Base-by-base conservation (phyloP, 2,113 vertebrate species). In the Pachycephala philippinensis region DNA sequence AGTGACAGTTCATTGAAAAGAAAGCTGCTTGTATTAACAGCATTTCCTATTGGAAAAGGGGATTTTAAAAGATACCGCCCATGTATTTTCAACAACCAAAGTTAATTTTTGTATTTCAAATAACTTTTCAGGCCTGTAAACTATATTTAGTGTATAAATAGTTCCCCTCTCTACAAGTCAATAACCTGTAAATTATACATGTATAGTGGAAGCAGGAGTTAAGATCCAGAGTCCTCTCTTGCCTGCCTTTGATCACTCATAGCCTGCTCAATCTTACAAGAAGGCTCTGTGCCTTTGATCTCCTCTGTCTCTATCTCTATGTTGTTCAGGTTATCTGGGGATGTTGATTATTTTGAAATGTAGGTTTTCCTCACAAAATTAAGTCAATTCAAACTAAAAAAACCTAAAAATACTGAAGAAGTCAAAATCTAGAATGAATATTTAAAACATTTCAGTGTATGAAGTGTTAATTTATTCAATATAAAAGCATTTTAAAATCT, bases 191-290 rank as follows among this genome's bases (percentile, higher is more conserved):
- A 95, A 96, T 95, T 95, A 95, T 86, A 89, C 47, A 92, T 86
- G 79, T 83, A 13, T 59, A 63, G 45, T 50, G 54, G 63, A 90
- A 92, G 59, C 39, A 75, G 68, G 35, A 92, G 68, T 90, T 89
- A 84, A 92, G 91, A 95, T 86, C 79, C 71, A 95, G 88, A 83
- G 68, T 89, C 64, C 19, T 89, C 69, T 81, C n/a, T 87, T 54
- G 27, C 27, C 24, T 96, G 86, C 80, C 86, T 97, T 96, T 97
- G 96, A 97, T 96, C 96, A 92, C 68, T 84, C 76, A 63, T n/a
- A 93, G 33, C 83, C 76, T 95, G 86, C 93, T 96, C 89, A 90
- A 49, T 95, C 83, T 93, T 96, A 79, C 14, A 8, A 92, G 93
- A 84, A 93, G 42, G 15, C 64, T 90, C 53, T 0, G 7, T 44